Evolutionary conservation across 2,888 invertebrate species (phyloP), one percentile per base, ranked within the genome.

Genomic region (Synergus laeviventris): DNA sequence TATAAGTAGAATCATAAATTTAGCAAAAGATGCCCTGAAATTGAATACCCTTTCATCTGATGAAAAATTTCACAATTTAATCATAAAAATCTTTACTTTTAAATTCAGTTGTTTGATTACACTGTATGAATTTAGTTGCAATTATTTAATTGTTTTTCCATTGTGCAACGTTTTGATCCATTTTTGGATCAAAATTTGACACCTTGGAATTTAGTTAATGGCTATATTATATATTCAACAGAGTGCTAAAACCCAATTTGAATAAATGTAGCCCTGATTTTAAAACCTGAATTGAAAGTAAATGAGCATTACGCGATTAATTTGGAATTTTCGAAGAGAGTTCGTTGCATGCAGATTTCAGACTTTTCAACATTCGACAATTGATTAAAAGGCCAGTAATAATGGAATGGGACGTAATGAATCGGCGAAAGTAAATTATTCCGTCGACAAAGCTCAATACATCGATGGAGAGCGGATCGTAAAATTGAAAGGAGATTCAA

Each of bases 391-490:
- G 73, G 73, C 56, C 45, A 60, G 24, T 73, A 76, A 80, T 81
- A 78, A 82, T 78, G 77, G 75, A 79, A 59, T 59, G 18, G 77
- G 45, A 70, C 45, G 78, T 81, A 81, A 82, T 77, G 81, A 83
- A 82, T 83, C 79, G 80, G 76, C 74, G 74, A 80, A 81, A 79
- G 81, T 79, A 82, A 83, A 81, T 83, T 82, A 81, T 77, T 76
- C 70, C 24, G 59, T 54, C 75, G 75, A 59, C 42, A 64, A 11
- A 45, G 59, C 39, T 75, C 75, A 59, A 70, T 49, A 24, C 24
- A 75, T 75, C 42, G 66, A 59, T 42, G 54, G 66, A 61, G 74
- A 54, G 74, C 74, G 61, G 49, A 38, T 38, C 74, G 66, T 42
- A 73, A 74, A 59, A 73, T 45, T 54, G 54, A 59, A 70, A 66